A percentile compares a stretch with the other conserved stretches of the same genome.
phyloP scores from a whole-genome alignment of 2,797 vertebrate genomes.

The Crocodylus rhombifer region DNA sequence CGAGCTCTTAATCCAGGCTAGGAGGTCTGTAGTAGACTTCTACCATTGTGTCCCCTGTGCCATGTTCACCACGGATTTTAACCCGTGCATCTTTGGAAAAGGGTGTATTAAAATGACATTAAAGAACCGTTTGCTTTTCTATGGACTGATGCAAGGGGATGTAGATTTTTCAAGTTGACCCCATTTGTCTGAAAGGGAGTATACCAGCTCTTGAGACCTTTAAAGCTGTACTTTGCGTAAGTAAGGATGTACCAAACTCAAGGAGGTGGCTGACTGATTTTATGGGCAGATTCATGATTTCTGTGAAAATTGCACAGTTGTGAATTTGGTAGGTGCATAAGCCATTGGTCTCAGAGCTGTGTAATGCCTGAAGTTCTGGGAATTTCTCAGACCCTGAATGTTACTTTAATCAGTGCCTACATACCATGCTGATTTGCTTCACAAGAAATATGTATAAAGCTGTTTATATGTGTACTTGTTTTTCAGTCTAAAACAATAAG shows the following conservation, averaged over 20 bases:
- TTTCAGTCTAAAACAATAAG: background rate
- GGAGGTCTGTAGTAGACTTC: no score
- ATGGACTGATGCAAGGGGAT: background rate
- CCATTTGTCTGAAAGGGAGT: background rate
- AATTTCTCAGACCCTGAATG: background rate
- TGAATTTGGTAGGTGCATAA: background rate
- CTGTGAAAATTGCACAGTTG: no score
- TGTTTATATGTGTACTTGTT: background rate
- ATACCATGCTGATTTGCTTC: background rate
- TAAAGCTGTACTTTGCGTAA: background rate
- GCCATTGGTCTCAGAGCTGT: background rate
- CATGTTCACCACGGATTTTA: no score
- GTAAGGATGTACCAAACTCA: no score
- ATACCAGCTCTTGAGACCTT: background rate
- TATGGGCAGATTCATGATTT: no score
- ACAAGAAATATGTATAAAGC: accelerated
- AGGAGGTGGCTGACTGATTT: no score
- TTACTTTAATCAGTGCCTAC: background rate
- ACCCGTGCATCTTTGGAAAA: background rate
- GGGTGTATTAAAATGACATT: background rate
- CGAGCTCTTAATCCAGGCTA: no score
- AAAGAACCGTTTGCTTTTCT: background rate
- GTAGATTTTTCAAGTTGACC: background rate
- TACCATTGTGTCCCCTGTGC: no score
- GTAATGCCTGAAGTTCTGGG: background rate